Evolutionary conservation across 2,888 invertebrate species (phyloP).

Genomic region (Caenorhabditis drosophilae): DNA sequence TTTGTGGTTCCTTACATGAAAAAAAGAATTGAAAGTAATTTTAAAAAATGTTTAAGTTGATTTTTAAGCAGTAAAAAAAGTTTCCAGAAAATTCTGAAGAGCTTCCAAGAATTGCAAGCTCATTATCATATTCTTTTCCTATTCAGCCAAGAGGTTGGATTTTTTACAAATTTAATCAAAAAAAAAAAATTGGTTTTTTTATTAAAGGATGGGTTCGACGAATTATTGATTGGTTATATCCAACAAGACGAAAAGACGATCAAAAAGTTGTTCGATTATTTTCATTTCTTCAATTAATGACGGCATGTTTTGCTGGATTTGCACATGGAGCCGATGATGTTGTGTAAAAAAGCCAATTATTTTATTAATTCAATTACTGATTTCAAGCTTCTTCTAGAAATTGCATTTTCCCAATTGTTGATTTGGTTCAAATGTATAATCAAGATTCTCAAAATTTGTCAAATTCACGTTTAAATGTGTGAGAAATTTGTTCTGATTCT

Average conservation of each 20-base stretch:
- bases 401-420: constrained; percentile 21
- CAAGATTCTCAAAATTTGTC: constrained; percentile 21
- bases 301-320: constrained; percentile 95
- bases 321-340: constrained; percentile 99
- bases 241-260: constrained; percentile 42
- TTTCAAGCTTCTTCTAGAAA: too few species aligned
- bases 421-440: constrained; percentile 28
- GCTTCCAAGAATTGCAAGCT: constrained; percentile 27
- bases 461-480: constrained; percentile 22
- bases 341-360: too few species aligned
- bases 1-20: constrained; percentile 26
- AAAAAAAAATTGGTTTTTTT: too few species aligned
- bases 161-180: too few species aligned
- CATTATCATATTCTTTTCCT: constrained; percentile 18
- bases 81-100: constrained; percentile 1
- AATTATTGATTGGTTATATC: constrained; percentile 29
- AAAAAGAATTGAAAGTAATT: constrained; percentile 19
- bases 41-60: not conserved
- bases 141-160: constrained; percentile 6
- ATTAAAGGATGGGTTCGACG: constrained; percentile 21
- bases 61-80: too few species aligned
- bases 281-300: constrained; percentile 91
- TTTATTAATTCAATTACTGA: too few species aligned
- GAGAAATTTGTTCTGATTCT: not conserved
- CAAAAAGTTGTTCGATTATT: constrained; percentile 75